Percentiles rank a stretch among this genome's conserved stretches.
Conservation (phyloP, 1,140 invertebrate species). For the Cyclina sinensis region DNA sequence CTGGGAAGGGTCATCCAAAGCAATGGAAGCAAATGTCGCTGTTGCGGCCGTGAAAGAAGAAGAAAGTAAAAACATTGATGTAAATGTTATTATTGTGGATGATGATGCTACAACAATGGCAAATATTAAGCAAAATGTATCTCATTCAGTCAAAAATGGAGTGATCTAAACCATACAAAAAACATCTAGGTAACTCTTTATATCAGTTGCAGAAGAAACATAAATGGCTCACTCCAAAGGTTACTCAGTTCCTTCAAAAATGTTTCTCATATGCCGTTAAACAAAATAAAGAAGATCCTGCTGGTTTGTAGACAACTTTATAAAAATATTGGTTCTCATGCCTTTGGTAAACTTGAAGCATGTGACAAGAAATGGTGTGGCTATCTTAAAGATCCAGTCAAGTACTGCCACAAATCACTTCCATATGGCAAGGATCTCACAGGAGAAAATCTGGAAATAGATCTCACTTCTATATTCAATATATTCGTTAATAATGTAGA, state of each 20-base stretch:
- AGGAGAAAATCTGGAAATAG: constrained; percentile 1
- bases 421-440: constrained; percentile 23
- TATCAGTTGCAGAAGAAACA: constrained; percentile 47
- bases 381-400: background rate
- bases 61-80: constrained; percentile 1
- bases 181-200: constrained; percentile 45
- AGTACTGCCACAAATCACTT: background rate
- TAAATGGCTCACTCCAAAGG: constrained; percentile 20
- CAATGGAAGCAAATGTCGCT: constrained; percentile 54
- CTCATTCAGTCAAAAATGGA: constrained; percentile 17
- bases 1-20: constrained; percentile 50
- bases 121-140: constrained; percentile 13
- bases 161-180: constrained; percentile 49
- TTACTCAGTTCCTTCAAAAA: constrained; percentile 24
- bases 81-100: constrained; percentile 45
- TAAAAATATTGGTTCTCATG: constrained; percentile 31
- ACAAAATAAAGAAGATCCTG: constrained; percentile 35
- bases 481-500: background rate
- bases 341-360: constrained; percentile 20
- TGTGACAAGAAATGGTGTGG: constrained; percentile 38
- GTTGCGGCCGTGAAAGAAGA: background rate
- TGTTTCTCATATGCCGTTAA: constrained; percentile 44
- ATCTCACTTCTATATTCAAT: constrained; percentile 13
- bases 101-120: constrained; percentile 59
- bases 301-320: background rate